Conservation (phyloP, 35 echinoderm and acorn worm genomes). For the Apostichopus californicus region DNA sequence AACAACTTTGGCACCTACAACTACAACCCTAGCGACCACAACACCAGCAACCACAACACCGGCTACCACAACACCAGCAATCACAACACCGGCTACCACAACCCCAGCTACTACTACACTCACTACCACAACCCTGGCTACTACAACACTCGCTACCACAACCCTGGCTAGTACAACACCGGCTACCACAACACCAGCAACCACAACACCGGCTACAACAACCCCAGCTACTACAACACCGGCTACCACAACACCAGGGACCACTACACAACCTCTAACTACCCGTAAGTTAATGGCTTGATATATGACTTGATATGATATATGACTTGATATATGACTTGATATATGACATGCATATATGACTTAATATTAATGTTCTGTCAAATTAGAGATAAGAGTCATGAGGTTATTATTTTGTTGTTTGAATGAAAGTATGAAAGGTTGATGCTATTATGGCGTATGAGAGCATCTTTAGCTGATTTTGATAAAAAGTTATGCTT, state of each 20-base stretch:
- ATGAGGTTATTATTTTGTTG: too few species aligned
- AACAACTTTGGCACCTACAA: neutral
- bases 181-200: neutral
- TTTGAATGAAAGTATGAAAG: too few species aligned
- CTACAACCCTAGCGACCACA: neutral
- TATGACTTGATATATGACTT: neutral
- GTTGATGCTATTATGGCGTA: too few species aligned
- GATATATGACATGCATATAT: too few species aligned
- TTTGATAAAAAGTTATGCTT: too few species aligned
- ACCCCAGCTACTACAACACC: neutral
- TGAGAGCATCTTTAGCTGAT: too few species aligned
- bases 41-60: neutral
- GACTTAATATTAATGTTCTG: too few species aligned
- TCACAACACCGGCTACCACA: neutral
- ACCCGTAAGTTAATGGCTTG: neutral
- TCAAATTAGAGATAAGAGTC: too few species aligned
- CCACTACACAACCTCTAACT: neutral
- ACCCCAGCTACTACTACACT: neutral
- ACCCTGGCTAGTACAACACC: neutral
- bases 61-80: neutral
- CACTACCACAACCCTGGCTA: neutral
- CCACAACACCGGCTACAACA: neutral
- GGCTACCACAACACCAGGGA: neutral
- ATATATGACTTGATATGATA: too few species aligned
- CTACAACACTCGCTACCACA: neutral